Evolutionary conservation across 2,797 vertebrate species (phyloP).

Genomic region (Periparus ater): DNA sequence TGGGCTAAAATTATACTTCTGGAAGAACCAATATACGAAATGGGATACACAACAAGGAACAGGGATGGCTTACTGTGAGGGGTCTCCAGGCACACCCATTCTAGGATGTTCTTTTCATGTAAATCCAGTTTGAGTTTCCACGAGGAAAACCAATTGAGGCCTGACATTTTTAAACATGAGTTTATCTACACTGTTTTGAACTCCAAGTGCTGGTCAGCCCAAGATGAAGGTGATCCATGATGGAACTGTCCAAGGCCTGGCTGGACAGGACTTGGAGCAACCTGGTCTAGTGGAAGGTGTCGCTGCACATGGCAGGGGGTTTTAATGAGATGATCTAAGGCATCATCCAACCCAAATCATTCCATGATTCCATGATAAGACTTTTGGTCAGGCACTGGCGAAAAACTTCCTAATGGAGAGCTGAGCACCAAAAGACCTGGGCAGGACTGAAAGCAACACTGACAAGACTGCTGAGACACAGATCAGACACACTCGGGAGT

Average conservation of each 20-base stretch:
- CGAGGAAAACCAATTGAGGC: background rate
- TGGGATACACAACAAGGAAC: background rate
- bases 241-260: background rate
- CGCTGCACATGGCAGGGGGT: background rate
- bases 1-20: background rate
- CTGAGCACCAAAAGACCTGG: background rate
- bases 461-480: accelerated
- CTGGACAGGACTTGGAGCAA: background rate
- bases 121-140: background rate
- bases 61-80: background rate
- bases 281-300: background rate
- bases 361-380: background rate
- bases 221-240: background rate
- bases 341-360: background rate
- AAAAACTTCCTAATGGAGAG: background rate
- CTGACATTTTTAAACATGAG: background rate
- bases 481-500: background rate
- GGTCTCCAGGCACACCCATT: background rate
- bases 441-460: background rate
- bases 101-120: background rate
- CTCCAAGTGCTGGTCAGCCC: background rate
- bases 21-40: background rate
- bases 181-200: background rate
- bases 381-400: background rate
- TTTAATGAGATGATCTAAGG: background rate